Conservation (phyloP, 2,888 invertebrate genomes). For the Omphaloscelis lunosa region DNA sequence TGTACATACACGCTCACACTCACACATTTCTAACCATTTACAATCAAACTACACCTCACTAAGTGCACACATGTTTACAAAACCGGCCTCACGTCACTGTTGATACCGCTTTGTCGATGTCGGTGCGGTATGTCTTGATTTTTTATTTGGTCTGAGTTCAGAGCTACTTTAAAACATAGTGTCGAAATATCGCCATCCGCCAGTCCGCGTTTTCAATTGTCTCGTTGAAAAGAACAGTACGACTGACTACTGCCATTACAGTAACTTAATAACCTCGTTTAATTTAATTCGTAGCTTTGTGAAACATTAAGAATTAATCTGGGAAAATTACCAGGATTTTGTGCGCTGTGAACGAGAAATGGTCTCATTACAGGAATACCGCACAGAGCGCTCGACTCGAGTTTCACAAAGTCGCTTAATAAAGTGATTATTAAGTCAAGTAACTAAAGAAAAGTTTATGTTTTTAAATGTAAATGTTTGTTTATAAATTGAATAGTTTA, state of each 20-base stretch:
- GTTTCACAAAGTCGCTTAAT: slow-evolving; percentile 50
- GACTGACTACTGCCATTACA: slow-evolving; percentile 43
- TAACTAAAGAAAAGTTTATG: slow-evolving; percentile 27
- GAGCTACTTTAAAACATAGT: slow-evolving; percentile 21
- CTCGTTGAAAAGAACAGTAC: slow-evolving; percentile 32
- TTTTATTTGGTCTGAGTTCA: slow-evolving; percentile 6
- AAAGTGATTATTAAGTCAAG: slow-evolving; percentile 45
- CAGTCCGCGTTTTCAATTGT: slow-evolving; percentile 27
- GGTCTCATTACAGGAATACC: slow-evolving; percentile 51
- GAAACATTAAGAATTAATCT: slow-evolving; percentile 62
- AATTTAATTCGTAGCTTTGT: slow-evolving; percentile 52
- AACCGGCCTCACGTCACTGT: no score
- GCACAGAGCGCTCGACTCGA: slow-evolving; percentile 46
- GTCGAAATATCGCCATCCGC: slow-evolving; percentile 12
- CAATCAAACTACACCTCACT: no score
- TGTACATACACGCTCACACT: no score
- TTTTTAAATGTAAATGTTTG: slow-evolving; percentile 27
- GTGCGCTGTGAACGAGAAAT: slow-evolving; percentile 55
- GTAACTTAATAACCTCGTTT: slow-evolving; percentile 58
- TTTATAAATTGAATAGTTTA: slow-evolving; percentile 14
- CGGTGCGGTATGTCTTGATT: no score
- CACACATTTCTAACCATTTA: no score
- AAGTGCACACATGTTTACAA: no score
- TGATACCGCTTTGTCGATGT: no score
- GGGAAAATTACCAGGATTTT: slow-evolving; percentile 57